These are phyloP conservation scores for Macrotus californicus DNA, from an alignment of 2,113 vertebrate species.

Conservation along the genomic window DNA sequence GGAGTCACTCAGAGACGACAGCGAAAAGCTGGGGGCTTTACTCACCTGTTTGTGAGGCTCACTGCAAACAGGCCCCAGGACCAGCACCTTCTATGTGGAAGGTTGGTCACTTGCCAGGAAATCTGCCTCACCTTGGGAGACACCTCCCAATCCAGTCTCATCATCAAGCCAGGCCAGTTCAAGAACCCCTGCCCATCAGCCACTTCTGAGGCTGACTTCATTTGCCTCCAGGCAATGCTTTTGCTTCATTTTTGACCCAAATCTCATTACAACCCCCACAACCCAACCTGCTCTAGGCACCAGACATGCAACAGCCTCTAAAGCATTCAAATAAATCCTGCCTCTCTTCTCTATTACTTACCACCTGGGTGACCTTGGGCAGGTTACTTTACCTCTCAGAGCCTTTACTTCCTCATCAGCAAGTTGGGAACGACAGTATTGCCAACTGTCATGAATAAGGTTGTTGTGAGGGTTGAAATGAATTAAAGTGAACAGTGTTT, in stretches of 20 bases:
- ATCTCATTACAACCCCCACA: not conserved
- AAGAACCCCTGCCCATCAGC: not conserved
- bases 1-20: not conserved
- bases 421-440: not conserved
- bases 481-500: not conserved
- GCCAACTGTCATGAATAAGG: not conserved
- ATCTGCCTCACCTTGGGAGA: not conserved
- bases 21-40: not conserved
- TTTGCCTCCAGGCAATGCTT: not conserved
- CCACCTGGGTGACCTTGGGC: not conserved
- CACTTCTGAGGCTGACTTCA: not conserved
- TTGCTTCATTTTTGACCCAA: not conserved
- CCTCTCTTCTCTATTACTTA: not conserved
- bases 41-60: not conserved
- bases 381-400: not conserved
- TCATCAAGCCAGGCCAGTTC: not conserved
- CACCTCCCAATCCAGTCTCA: not conserved
- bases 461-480: not conserved
- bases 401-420: not conserved
- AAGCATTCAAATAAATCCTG: not conserved
- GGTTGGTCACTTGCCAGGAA: not conserved
- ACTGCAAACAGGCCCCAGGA: not conserved
- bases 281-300: not conserved
- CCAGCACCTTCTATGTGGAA: not conserved
- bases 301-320: not conserved